A percentile compares a stretch with the other conserved stretches of the same genome.
These are phyloP conservation scores for Dynastes hyllus DNA, from an alignment of 2,888 invertebrate species.

Conservation along the genomic window DNA sequence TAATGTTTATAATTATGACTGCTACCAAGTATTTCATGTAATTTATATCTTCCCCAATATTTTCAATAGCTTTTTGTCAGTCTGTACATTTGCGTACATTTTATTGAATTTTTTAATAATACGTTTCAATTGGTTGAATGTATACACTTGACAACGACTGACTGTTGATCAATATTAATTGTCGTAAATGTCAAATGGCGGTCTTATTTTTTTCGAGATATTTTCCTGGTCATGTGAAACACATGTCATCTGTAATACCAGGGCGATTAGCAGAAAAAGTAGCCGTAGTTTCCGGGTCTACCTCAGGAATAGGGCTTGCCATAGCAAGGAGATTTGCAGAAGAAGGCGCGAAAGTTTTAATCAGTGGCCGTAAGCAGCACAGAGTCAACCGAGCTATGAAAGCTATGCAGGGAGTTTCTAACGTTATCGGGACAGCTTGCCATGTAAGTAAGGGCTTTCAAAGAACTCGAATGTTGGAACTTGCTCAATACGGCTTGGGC, in stretches of 20 bases:
- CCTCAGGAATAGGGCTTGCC: slow-evolving; percentile 94
- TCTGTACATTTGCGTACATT: background rate
- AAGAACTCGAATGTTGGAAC: slow-evolving; percentile 68
- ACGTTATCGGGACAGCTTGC: slow-evolving; percentile 87
- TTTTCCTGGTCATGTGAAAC: slow-evolving; percentile 12
- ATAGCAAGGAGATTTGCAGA: slow-evolving; percentile 89
- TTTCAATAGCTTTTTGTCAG: too few species aligned
- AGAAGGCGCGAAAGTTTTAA: slow-evolving; percentile 94
- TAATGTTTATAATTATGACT: too few species aligned
- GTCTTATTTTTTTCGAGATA: background rate
- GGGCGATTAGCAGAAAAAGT: slow-evolving; percentile 82
- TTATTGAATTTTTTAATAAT: background rate
- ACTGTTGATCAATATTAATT: too few species aligned
- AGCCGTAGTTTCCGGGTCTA: slow-evolving; percentile 91
- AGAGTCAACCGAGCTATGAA: slow-evolving; percentile 89
- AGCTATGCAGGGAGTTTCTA: slow-evolving; percentile 81
- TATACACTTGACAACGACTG: too few species aligned
- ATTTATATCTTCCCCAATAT: too few species aligned
- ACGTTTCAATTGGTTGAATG: too few species aligned
- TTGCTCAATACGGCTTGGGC: slow-evolving; percentile 71
- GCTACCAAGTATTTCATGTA: too few species aligned
- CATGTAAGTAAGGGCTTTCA: slow-evolving; percentile 91
- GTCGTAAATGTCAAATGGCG: background rate
- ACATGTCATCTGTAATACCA: slow-evolving; percentile 54
- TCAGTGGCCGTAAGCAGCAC: slow-evolving; percentile 91